Evolutionary conservation across 2,113 vertebrate species (phyloP).

Genomic region (Oreochromis spilurus): DNA sequence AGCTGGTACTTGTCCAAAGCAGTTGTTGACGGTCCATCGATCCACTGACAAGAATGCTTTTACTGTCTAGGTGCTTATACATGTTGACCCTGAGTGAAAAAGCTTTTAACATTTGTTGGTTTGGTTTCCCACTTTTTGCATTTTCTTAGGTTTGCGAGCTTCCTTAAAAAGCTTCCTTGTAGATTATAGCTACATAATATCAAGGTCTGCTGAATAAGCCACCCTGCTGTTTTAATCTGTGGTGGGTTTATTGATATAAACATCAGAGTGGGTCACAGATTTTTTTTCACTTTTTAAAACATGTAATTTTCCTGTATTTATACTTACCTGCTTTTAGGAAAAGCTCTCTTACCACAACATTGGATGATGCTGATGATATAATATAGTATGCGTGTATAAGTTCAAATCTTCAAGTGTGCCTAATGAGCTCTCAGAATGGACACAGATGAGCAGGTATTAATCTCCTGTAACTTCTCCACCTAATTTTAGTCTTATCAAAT

Average conservation of each 20-base stretch:
- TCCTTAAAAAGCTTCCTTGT: neutral
- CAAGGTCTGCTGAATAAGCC: neutral
- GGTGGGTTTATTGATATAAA: neutral
- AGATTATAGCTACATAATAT: neutral
- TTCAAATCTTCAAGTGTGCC: neutral
- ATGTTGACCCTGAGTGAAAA: neutral
- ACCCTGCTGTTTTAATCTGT: neutral
- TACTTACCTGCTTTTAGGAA: neutral
- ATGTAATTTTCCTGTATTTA: neutral
- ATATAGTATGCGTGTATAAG: fast-evolving
- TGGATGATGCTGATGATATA: neutral
- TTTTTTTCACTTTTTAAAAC: neutral
- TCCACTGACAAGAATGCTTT: neutral
- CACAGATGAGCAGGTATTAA: constrained; percentile 42
- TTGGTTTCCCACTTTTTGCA: neutral
- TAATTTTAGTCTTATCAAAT: constrained; percentile 1
- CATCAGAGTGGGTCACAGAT: constrained; percentile 8
- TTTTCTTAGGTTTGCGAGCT: neutral
- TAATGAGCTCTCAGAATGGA: constrained; percentile 19
- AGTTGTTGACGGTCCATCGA: neutral
- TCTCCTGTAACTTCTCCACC: neutral
- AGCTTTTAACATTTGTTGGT: neutral
- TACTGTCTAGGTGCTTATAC: neutral
- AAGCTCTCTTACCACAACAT: neutral
- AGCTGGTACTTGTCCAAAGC: neutral